phyloP scores from a whole-genome alignment of 2,797 vertebrate species.

The Setipinna tenuifilis region DNA sequence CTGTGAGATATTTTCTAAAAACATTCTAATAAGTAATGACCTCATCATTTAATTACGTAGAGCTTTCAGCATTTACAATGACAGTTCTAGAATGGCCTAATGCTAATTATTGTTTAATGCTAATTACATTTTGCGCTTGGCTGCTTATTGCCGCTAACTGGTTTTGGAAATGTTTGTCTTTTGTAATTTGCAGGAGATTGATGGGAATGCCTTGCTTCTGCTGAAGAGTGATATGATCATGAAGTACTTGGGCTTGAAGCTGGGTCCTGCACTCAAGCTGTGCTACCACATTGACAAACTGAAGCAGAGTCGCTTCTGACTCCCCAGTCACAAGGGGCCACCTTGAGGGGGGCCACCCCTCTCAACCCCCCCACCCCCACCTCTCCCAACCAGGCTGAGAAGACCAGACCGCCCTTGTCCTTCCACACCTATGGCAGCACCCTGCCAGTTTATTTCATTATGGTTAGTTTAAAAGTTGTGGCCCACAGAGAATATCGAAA shows the following conservation, averaged over 20 bases:
- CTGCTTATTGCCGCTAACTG: conserved; percentile 28
- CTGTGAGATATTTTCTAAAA: conserved; percentile 10
- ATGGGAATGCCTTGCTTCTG: conserved; percentile 88
- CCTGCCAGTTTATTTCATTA: conserved; percentile 12
- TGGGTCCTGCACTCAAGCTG: conserved; percentile 90
- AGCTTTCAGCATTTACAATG: conserved; percentile 14
- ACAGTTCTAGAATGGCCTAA: not conserved
- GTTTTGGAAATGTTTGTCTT: conserved; percentile 27
- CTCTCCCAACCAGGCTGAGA: not conserved
- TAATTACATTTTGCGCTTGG: conserved; percentile 12
- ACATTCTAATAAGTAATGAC: not conserved
- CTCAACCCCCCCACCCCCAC: not conserved
- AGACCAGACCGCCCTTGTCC: not conserved
- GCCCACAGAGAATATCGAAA: not conserved
- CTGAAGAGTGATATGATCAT: conserved; percentile 96
- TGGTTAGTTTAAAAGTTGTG: not conserved
- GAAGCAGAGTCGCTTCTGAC: conserved; percentile 90
- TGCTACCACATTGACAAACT: conserved; percentile 97
- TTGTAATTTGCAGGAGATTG: conserved; percentile 82
- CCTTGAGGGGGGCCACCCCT: no score
- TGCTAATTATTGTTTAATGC: conserved; percentile 19
- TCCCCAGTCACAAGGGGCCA: not conserved
- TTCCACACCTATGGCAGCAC: not conserved
- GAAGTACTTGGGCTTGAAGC: conserved; percentile 94
- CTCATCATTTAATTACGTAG: conserved; percentile 11